Conservation (phyloP, 2,888 invertebrate species). For the Oscheius sp. region DNA sequence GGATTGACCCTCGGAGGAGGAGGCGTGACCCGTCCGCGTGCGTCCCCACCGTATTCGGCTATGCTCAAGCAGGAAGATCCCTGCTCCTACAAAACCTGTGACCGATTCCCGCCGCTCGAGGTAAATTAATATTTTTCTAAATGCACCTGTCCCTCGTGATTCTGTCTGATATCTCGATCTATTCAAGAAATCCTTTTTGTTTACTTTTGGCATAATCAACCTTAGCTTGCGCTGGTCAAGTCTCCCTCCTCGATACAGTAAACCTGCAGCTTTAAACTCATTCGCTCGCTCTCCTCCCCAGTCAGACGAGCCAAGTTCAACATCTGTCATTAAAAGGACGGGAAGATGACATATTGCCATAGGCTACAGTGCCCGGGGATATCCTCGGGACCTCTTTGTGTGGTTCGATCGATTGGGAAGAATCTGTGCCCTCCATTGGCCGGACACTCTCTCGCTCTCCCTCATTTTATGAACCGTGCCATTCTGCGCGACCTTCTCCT, state of each 20-base stretch:
- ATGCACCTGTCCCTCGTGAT: background rate
- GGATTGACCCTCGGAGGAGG: constrained; percentile 31
- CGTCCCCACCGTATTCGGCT: constrained; percentile 29
- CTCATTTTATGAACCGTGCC: constrained; percentile 33
- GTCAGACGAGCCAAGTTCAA: background rate
- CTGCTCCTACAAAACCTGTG: constrained; percentile 13
- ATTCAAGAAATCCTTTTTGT: background rate
- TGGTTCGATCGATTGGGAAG: constrained; percentile 23
- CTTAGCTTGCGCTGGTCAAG: background rate
- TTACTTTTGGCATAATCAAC: background rate
- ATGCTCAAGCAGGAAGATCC: constrained; percentile 29
- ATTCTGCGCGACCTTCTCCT: constrained; percentile 27
- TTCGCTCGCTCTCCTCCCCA: too few species aligned
- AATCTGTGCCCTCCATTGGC: constrained; percentile 10
- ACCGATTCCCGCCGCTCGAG: constrained; percentile 12
- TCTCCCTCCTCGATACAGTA: too few species aligned
- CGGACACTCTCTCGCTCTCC: constrained; percentile 7
- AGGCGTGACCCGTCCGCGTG: constrained; percentile 30
- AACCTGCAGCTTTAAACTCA: too few species aligned
- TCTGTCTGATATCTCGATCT: background rate
- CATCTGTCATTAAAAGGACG: background rate
- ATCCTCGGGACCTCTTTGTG: constrained; percentile 23
- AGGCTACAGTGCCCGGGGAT: constrained; percentile 12
- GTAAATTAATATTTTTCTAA: background rate
- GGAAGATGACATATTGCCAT: background rate